Evolutionary conservation across 1,140 invertebrate genomes (phyloP).

Genomic region (Chlorops oryzae): DNA sequence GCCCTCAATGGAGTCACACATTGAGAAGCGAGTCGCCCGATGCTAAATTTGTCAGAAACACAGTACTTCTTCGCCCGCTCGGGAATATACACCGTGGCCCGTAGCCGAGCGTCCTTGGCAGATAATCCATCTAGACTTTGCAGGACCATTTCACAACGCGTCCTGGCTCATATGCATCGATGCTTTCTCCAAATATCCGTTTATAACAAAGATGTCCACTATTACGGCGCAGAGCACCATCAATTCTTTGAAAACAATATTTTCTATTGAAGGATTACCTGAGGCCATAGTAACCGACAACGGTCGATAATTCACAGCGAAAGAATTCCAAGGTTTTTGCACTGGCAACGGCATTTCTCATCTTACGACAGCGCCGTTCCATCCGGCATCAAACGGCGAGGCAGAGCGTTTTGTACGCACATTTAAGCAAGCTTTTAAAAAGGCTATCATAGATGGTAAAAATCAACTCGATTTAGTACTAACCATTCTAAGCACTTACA

Average conservation of each 20-base stretch:
- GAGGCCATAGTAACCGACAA: background rate
- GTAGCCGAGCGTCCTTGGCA: background rate
- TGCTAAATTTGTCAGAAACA: background rate
- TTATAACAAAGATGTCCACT: background rate
- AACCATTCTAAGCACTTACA: too few species aligned
- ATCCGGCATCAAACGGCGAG: slow-evolving; percentile 28
- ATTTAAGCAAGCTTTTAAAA: slow-evolving; percentile 24
- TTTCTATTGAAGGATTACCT: background rate
- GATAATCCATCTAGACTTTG: too few species aligned
- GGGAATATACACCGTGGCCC: too few species aligned
- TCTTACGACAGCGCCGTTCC: slow-evolving; percentile 19
- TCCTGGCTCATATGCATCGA: background rate
- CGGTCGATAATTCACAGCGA: background rate
- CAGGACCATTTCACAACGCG: too few species aligned
- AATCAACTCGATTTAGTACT: too few species aligned
- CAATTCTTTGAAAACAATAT: background rate
- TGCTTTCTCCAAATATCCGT: background rate
- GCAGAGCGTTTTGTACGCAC: slow-evolving; percentile 26
- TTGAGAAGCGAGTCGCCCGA: background rate
- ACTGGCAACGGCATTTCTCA: too few species aligned
- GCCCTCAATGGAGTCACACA: background rate
- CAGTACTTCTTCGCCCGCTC: too few species aligned
- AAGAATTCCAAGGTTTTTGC: too few species aligned
- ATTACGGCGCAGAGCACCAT: background rate
- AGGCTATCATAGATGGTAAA: too few species aligned